phyloP scores from a whole-genome alignment of 1,140 invertebrate species.

The Bombus waltoni region DNA sequence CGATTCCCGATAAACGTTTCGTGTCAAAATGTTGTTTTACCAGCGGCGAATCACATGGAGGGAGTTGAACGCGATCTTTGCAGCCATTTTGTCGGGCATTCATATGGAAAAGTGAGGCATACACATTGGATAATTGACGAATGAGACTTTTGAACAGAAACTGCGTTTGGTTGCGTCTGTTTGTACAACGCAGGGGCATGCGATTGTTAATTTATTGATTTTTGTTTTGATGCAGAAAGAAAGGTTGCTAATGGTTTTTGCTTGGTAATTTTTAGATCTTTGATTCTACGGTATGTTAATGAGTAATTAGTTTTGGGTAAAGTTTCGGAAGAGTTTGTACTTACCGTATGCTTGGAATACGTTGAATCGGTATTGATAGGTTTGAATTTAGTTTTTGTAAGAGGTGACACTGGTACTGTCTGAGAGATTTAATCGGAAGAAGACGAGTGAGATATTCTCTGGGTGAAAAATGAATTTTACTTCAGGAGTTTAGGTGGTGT shows the following conservation, averaged over 20 bases:
- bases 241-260: not conserved
- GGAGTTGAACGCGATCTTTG: not conserved
- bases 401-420: not conserved
- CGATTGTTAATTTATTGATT: not conserved
- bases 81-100: constrained; percentile 6
- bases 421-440: not conserved
- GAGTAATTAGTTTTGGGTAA: not conserved
- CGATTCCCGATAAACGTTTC: constrained; percentile 59
- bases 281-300: not conserved
- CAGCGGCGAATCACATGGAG: not conserved
- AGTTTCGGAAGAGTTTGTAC: not conserved
- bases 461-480: not conserved
- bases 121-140: not conserved
- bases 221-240: not conserved
- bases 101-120: constrained; percentile 45
- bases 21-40: constrained; percentile 40
- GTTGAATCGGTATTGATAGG: not conserved
- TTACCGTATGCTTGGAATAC: not conserved
- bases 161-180: not conserved
- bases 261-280: not conserved
- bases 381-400: not conserved
- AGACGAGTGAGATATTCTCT: not conserved
- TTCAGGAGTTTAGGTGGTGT: too few relatives aligned
- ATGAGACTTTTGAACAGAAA: not conserved
- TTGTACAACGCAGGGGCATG: not conserved